These are phyloP conservation scores for Sympetrum striolatum DNA, from an alignment of 2,888 invertebrate genomes.

Conservation along the genomic window DNA sequence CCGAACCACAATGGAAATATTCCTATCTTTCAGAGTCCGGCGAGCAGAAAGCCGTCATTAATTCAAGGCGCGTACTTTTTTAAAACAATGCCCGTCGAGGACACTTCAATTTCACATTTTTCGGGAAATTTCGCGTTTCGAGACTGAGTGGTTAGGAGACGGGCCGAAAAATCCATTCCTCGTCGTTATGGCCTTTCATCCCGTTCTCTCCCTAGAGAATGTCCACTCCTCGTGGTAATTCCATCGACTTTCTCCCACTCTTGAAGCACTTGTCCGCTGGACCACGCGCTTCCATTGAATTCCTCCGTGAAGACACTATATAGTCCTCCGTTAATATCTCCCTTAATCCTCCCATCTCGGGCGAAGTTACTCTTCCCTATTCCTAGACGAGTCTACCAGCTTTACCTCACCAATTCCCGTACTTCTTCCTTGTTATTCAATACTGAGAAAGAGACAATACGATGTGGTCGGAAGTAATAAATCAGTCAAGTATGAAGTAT, in stretches of 20 bases:
- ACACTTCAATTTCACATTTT: neutral
- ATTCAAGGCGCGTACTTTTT: neutral
- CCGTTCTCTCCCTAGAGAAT: neutral
- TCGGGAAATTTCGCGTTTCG: neutral
- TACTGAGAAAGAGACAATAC: no score
- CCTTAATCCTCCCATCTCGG: neutral
- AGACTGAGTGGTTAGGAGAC: neutral
- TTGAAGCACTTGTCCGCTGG: neutral
- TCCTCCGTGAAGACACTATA: neutral
- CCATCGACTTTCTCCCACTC: neutral
- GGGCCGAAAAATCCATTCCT: neutral
- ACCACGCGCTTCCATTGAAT: neutral
- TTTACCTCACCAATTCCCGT: neutral
- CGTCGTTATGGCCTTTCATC: neutral
- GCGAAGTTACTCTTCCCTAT: neutral
- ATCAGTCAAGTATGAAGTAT: no score
- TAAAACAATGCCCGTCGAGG: neutral
- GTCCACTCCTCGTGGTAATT: neutral
- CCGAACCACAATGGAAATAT: neutral
- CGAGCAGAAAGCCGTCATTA: neutral
- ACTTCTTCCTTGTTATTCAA: no score
- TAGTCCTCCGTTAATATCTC: neutral
- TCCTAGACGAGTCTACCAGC: neutral
- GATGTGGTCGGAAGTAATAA: no score
- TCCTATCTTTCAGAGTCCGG: neutral